Conservation (phyloP, 1,140 invertebrate species). For the Drosophila dunni region DNA sequence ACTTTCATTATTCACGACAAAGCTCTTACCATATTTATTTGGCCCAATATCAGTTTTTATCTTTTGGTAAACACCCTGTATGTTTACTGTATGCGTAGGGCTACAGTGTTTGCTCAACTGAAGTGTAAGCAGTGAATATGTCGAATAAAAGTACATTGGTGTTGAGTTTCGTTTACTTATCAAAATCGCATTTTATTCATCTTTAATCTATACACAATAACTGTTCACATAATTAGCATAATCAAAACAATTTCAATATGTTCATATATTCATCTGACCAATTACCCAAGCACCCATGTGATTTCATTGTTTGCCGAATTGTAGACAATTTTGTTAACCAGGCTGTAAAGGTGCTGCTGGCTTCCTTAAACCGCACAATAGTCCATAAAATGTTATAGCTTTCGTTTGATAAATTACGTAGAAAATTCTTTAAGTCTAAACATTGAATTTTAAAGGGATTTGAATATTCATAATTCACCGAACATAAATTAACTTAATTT, state of each 20-base stretch:
- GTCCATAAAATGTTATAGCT: not conserved
- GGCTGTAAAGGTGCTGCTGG: slow-evolving; percentile 70
- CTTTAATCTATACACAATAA: slow-evolving; percentile 62
- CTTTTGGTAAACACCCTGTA: not conserved
- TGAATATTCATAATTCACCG: slow-evolving; percentile 12
- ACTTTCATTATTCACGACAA: not conserved
- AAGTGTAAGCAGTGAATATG: not conserved
- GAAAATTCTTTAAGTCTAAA: slow-evolving; percentile 46
- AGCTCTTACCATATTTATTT: not conserved
- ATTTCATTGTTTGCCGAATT: slow-evolving; percentile 43
- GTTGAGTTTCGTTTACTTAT: slow-evolving; percentile 41
- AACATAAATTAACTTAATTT: slow-evolving; percentile 40
- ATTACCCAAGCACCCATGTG: slow-evolving; percentile 57
- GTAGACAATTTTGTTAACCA: not conserved
- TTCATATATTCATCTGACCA: slow-evolving; percentile 39
- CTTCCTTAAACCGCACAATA: slow-evolving; percentile 30
- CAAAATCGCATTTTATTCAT: slow-evolving; percentile 75
- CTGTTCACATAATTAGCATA: slow-evolving; percentile 63
- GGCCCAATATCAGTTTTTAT: not conserved
- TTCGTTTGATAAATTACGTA: slow-evolving; percentile 45
- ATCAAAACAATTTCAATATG: slow-evolving; percentile 59
- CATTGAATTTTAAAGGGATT: not conserved
- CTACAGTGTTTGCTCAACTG: not conserved
- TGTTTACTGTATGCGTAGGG: not conserved
- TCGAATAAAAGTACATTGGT: not conserved